Percentiles rank a stretch among this genome's conserved stretches.
Conservation (phyloP, 2,113 vertebrate species). For the Microcebus griseorufus region DNA sequence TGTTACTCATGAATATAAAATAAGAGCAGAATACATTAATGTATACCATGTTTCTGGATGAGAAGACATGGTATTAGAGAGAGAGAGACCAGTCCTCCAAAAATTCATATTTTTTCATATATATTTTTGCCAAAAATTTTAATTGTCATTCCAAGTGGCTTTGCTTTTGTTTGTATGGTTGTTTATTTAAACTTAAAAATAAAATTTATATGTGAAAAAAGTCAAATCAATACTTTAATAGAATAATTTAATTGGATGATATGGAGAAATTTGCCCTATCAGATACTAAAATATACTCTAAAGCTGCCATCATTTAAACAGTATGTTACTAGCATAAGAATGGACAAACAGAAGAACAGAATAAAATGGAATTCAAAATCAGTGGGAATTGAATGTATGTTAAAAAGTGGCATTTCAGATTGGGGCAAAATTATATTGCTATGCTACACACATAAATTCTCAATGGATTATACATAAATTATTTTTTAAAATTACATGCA, state of each 20-base stretch:
- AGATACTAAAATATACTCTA: not conserved
- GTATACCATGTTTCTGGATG: not conserved
- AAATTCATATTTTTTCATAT: constrained; percentile 5
- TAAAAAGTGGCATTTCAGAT: constrained; percentile 12
- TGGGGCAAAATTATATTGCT: not conserved
- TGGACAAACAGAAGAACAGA: not conserved
- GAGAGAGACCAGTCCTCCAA: not conserved
- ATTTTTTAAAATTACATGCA: not conserved
- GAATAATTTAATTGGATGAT: not conserved
- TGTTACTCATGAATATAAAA: constrained; percentile 18
- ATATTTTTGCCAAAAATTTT: not conserved
- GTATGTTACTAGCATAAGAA: not conserved
- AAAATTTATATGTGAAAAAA: not conserved
- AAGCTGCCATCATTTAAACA: constrained; percentile 10
- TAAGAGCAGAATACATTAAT: not conserved
- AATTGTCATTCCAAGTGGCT: not conserved
- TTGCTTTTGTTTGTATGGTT: not conserved
- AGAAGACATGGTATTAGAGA: not conserved
- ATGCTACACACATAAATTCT: not conserved
- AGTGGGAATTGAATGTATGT: not conserved
- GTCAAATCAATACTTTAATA: not conserved
- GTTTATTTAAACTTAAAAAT: constrained; percentile 6
- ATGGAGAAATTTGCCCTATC: not conserved
- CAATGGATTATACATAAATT: not conserved
- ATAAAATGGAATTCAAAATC: constrained; percentile 29